These are phyloP conservation scores for Rhombomys opimus DNA, from an alignment of 2,113 vertebrate species.

Conservation along the genomic window DNA sequence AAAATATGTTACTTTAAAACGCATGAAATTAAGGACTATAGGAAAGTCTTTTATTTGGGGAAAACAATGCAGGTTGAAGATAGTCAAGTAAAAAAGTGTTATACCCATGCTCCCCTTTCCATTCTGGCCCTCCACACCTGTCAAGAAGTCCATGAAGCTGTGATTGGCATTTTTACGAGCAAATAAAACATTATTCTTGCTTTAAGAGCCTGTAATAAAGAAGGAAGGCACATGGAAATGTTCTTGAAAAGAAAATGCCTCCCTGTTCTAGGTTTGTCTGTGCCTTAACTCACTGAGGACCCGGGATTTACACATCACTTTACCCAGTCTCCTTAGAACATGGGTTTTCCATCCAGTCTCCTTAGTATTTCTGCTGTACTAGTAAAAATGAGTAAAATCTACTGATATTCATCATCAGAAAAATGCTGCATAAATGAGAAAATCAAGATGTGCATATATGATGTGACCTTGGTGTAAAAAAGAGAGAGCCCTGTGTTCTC, in stretches of 20 bases:
- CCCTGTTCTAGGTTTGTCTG: not conserved
- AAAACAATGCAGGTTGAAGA: not conserved
- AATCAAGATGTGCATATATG: not conserved
- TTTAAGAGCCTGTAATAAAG: conserved; percentile 11
- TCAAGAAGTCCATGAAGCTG: not conserved
- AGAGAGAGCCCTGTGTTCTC: not conserved
- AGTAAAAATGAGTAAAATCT: not conserved
- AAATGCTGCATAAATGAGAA: not conserved
- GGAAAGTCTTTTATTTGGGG: not conserved
- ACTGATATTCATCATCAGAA: not conserved
- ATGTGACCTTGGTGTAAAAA: not conserved
- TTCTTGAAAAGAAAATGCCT: not conserved
- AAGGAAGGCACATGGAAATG: not conserved
- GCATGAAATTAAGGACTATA: not conserved
- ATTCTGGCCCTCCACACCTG: not conserved
- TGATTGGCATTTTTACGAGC: not conserved
- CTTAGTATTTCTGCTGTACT: not conserved
- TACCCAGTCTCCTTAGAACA: not conserved
- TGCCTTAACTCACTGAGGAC: not conserved
- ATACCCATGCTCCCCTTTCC: not conserved
- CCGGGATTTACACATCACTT: not conserved
- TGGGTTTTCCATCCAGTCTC: not conserved
- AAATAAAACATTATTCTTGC: not conserved
- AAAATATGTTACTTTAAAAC: not conserved
- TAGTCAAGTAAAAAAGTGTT: not conserved